These are phyloP conservation scores for Mus pahari DNA, from an alignment of 2,113 vertebrate species.

Conservation along the genomic window DNA sequence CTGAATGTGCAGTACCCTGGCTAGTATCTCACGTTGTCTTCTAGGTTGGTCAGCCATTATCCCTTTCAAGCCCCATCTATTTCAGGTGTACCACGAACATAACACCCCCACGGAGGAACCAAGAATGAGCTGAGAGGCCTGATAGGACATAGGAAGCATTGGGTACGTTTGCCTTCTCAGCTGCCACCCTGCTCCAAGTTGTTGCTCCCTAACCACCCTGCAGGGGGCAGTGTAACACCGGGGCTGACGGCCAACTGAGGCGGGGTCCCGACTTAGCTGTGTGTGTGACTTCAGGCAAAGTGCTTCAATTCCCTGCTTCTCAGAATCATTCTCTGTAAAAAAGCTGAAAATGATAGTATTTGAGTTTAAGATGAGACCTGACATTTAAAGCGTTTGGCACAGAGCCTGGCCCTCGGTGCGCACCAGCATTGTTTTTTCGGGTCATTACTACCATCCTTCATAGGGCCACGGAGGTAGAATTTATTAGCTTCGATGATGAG, in stretches of 20 bases:
- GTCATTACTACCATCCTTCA: background rate
- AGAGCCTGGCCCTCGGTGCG: slow-evolving; percentile 7
- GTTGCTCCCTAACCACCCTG: background rate
- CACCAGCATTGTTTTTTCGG: background rate
- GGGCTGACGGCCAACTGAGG: slow-evolving; percentile 1
- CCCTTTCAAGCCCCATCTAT: background rate
- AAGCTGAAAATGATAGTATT: slow-evolving; percentile 55
- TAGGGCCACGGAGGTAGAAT: background rate
- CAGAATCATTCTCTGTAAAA: slow-evolving; percentile 54
- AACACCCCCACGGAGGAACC: background rate
- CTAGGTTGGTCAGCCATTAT: background rate
- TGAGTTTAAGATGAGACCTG: slow-evolving; percentile 55
- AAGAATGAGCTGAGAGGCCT: background rate
- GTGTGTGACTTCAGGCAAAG: slow-evolving; percentile 62
- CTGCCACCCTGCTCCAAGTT: background rate
- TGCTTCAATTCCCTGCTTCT: slow-evolving; percentile 56
- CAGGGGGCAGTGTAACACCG: slow-evolving; percentile 59
- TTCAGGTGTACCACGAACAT: background rate
- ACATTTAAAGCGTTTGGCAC: slow-evolving; percentile 54
- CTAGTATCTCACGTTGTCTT: background rate
- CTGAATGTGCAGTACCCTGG: background rate
- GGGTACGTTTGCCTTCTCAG: background rate
- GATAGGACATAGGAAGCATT: background rate
- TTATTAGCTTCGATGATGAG: slow-evolving; percentile 46
- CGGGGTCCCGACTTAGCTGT: background rate